A percentile compares a stretch with the other conserved stretches of the same genome.
Evolutionary conservation across 1,140 invertebrate species (phyloP).

Genomic region (Episyrphus balteatus): DNA sequence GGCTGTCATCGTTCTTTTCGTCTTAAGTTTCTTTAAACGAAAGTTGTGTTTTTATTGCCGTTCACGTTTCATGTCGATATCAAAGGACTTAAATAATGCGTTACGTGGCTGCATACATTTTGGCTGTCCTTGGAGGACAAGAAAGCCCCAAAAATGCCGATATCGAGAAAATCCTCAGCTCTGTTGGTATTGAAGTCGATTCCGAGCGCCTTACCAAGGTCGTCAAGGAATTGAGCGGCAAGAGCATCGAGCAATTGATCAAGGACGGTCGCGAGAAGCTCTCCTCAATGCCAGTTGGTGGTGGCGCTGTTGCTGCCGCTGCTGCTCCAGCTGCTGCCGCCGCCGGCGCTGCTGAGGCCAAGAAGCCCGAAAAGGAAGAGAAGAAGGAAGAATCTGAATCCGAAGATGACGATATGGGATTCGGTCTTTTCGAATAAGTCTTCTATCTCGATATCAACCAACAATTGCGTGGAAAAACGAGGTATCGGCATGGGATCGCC

Average conservation of each 20-base stretch:
- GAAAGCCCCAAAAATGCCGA: constrained; percentile 63
- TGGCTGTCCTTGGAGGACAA: constrained; percentile 85
- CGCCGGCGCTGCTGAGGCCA: constrained; percentile 48
- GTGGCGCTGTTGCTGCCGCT: constrained; percentile 47
- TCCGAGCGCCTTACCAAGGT: constrained; percentile 74
- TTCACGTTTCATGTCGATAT: constrained; percentile 46
- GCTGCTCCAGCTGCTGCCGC: constrained; percentile 45
- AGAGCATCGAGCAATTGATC: constrained; percentile 81
- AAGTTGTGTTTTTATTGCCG: constrained; percentile 33
- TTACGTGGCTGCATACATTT: constrained; percentile 98
- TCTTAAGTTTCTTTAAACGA: constrained; percentile 23
- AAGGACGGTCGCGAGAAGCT: constrained; percentile 68
- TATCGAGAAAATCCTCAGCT: constrained; percentile 89
- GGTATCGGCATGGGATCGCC: not conserved
- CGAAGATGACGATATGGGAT: constrained; percentile 78
- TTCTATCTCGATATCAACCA: not conserved
- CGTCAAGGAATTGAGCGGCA: constrained; percentile 76
- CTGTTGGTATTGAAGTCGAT: constrained; percentile 91
- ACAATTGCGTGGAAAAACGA: constrained; percentile 13
- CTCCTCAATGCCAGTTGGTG: constrained; percentile 66
- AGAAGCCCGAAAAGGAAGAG: constrained; percentile 56
- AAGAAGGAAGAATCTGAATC: constrained; percentile 73
- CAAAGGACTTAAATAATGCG: constrained; percentile 67
- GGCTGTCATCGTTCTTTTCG: constrained; percentile 22
- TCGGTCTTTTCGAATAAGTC: constrained; percentile 69